Evolutionary conservation across 2,888 invertebrate genomes (phyloP), one percentile per base, ranked within the genome.

Genomic region (Dolichopus griseipennis): DNA sequence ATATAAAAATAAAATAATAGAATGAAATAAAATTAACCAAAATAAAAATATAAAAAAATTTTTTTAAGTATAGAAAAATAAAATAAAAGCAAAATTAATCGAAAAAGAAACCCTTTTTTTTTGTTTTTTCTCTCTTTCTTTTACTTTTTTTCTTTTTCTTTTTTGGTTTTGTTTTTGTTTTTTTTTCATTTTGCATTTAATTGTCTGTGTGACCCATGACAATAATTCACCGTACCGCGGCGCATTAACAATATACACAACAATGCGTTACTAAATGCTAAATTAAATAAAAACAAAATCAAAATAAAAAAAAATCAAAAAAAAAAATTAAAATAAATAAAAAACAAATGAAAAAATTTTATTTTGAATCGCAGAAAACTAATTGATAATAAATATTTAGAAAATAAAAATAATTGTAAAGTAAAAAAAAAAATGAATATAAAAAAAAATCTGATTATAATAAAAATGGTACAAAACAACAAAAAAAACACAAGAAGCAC

Each of bases 41-140:
- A 69, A 63, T 22, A 21, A 65, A 37, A 37, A 37, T 9, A 37
- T 7, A 37, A 37, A 37, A 37, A 37, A 37, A 37, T 7, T 65
- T 7, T 65, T 27, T 27, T 27, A 27, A 27, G 27, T 27, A n/a
- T n/a, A 27, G 27, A 68, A 69, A 66, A 70, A 65, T 71, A 18
- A 67, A 68, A 67, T 64, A 69, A 65, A 65, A 66, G 63, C 66
- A 66, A 67, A 64, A 27, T 66, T 27, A 52, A 79, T 74, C 73
- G 37, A 37, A 37, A 37, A 37, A 27, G 2, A 27, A 27, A 27
- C 27, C 27, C 27, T 27, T 27, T 27, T 27, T 27, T 27, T 27
- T 27, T 27, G 2, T 27, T 27, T 27, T 27, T 27, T 27, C 27
- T 27, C 27, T 27, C 27, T 27, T 18, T 15, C 52, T 37, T 52